phyloP scores from a whole-genome alignment of 2,888 invertebrate species.

The Andrena fulva region DNA sequence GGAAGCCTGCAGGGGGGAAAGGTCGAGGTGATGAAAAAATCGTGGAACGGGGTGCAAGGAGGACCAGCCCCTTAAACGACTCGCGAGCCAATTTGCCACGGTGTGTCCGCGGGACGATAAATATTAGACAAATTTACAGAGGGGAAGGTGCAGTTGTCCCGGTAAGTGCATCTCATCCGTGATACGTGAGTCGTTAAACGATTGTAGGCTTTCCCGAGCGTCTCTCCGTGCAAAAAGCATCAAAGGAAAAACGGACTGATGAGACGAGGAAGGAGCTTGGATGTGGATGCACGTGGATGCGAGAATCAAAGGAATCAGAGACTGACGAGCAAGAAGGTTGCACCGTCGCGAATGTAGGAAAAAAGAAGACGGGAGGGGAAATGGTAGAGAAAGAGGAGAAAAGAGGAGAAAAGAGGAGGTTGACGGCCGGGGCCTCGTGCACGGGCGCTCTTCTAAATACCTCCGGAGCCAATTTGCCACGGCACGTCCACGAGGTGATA shows the following conservation, averaged over 20 bases:
- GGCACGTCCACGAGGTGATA: constrained; percentile 78
- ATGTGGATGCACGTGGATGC: neutral
- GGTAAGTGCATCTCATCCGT: neutral
- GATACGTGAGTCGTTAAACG: neutral
- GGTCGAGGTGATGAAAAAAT: constrained; percentile 63
- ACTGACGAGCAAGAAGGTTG: neutral
- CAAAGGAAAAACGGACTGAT: neutral
- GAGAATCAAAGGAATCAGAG: neutral
- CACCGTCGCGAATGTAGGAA: neutral
- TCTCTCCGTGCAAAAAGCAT: neutral
- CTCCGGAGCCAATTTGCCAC: constrained; percentile 78
- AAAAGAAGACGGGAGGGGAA: neutral
- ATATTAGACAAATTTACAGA: constrained; percentile 69
- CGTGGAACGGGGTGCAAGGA: constrained; percentile 58
- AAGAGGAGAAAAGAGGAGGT: neutral
- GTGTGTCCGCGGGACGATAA: constrained; percentile 76
- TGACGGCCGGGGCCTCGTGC: constrained; percentile 35
- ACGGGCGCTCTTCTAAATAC: constrained; percentile 70
- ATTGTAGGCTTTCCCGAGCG: neutral
- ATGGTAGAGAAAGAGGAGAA: neutral
- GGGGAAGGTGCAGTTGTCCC: neutral
- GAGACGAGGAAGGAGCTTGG: neutral
- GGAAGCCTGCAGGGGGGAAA: constrained; percentile 39
- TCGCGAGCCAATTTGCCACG: constrained; percentile 79
- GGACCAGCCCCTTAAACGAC: constrained; percentile 71